Conservation (phyloP, 2,113 vertebrate genomes). For the Meriones unguiculatus region DNA sequence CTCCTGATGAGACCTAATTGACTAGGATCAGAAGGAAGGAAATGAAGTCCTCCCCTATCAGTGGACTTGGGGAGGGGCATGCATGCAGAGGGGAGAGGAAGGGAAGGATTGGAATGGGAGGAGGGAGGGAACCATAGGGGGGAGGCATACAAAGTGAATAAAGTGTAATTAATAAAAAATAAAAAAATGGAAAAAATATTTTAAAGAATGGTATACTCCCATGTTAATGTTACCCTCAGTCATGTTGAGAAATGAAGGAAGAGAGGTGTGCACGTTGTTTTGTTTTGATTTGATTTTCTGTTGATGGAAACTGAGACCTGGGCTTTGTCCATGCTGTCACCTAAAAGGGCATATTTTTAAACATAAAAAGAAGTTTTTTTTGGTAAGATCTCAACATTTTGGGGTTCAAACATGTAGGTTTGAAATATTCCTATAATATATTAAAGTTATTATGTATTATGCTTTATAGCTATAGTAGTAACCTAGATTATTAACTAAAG, state of each 20-base stretch:
- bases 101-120: too few relatives aligned
- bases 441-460: not conserved
- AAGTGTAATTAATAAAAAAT: too few relatives aligned
- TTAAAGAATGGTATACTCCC: not conserved
- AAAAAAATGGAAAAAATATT: too few relatives aligned
- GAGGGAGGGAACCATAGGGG: too few relatives aligned
- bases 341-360: not conserved
- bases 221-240: not conserved
- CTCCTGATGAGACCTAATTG: too few relatives aligned
- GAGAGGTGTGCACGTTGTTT: not conserved
- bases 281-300: not conserved
- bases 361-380: not conserved
- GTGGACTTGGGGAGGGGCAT: too few relatives aligned
- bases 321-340: too few relatives aligned
- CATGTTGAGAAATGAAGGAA: not conserved
- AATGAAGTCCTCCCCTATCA: too few relatives aligned
- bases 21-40: too few relatives aligned
- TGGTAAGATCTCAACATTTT: not conserved
- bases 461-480: not conserved
- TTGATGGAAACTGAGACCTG: not conserved
- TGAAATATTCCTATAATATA: not conserved
- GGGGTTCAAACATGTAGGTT: not conserved
- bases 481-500: conserved; percentile 28
- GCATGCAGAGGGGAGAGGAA: too few relatives aligned
- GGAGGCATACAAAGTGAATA: too few relatives aligned